phyloP scores from a whole-genome alignment of 2,888 invertebrate genomes.

The Caenorhabditis imperialis region DNA sequence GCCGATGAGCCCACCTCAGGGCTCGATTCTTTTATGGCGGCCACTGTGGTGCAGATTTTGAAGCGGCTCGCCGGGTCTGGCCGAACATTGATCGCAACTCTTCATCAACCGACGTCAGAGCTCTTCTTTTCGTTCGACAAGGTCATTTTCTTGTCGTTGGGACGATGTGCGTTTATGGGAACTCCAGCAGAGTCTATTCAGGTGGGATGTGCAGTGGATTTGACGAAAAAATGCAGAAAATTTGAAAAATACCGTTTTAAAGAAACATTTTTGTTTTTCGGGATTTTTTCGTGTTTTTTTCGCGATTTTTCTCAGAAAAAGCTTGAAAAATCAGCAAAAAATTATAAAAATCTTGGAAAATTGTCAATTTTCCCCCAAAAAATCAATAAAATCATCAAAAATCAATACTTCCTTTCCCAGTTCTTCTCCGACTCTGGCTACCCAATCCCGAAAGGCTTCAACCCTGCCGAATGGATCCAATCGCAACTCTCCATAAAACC shows the following conservation, averaged over 20 bases:
- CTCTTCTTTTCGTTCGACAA: slow-evolving; percentile 72
- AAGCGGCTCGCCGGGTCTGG: slow-evolving; percentile 66
- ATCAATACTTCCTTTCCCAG: slow-evolving; percentile 1
- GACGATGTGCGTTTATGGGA: slow-evolving; percentile 85
- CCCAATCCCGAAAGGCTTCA: slow-evolving; percentile 86
- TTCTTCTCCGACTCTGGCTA: slow-evolving; percentile 70
- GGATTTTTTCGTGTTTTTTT: too few relatives aligned
- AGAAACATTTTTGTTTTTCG: not conserved
- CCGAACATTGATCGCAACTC: slow-evolving; percentile 73
- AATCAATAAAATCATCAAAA: not conserved
- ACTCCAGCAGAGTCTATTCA: slow-evolving; percentile 29
- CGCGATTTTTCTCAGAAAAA: too few relatives aligned
- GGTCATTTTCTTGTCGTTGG: slow-evolving; percentile 88
- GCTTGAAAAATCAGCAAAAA: too few relatives aligned
- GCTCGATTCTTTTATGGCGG: slow-evolving; percentile 95
- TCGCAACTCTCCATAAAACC: slow-evolving; percentile 90
- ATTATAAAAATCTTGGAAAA: too few relatives aligned
- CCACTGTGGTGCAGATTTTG: slow-evolving; percentile 86
- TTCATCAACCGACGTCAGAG: slow-evolving; percentile 75
- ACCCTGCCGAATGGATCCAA: slow-evolving; percentile 93
- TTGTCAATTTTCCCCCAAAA: not conserved
- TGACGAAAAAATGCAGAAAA: too few relatives aligned
- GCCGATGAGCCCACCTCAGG: slow-evolving; percentile 93
- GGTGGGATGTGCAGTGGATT: too few relatives aligned
- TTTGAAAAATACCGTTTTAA: not conserved